Base-by-base conservation (phyloP, 2,113 vertebrate species). In the Alethe castanea region DNA sequence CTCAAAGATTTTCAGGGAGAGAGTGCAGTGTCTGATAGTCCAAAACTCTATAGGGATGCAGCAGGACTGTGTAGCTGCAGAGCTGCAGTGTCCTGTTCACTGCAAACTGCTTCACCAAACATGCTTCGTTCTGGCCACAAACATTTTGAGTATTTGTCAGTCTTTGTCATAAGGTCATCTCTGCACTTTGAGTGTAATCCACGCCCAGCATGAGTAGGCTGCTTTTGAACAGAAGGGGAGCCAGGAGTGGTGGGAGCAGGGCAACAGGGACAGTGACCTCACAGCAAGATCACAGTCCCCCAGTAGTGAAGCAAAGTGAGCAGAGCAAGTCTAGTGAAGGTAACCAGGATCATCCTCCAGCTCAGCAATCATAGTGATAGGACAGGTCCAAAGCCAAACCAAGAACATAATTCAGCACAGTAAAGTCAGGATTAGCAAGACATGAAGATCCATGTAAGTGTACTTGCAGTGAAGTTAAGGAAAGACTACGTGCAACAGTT, bases 271-370 rank as follows among this genome's bases (percentile, higher is more conserved):
- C 31, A 26, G 31, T 31, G 19, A 17, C 9, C 25, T 80, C 33
- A 33, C 24, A 42, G 9, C 20, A 71, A 67, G 12, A 40, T 40
- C 25, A 45, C 0, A 0, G 22, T 28, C 11, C 17, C 42, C 11
- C 52, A 57, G 11, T 26, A 53, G 19, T 1, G 3, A 80, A 40
- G 59, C 28, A 76, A 92, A 38, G n/a, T 62, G 71, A 53, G 38
- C 5, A 36, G 20, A 62, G 17, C 10, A 59, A 72, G 19, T 35
- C 28, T 59, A 10, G 31, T 59, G 62, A 40, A 24, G 11, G 8
- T 48, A 48, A 83, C 26, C 16, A 76, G 82, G n/a, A 71, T 48
- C n/a, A 71, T 26, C 31, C 36, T 48, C 16, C 31, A 70, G 42
- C 48, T 74, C 77, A 86, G 23, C 12, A 50, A 11, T 33, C 11